phyloP scores from a whole-genome alignment of 2,797 vertebrate genomes.

The Helostoma temminkii region DNA sequence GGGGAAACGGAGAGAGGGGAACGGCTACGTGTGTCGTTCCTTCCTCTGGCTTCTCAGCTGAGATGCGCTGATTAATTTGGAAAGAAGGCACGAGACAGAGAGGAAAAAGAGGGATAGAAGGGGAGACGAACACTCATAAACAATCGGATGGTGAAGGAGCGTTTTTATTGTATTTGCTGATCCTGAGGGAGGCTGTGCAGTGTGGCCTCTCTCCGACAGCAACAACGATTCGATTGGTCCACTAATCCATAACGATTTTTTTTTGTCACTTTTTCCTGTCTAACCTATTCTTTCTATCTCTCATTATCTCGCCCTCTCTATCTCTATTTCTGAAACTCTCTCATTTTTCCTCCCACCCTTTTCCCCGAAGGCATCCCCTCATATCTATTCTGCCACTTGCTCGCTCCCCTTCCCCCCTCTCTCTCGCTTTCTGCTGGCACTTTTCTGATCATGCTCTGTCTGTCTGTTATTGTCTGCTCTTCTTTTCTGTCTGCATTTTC shows the following conservation, averaged over 20 bases:
- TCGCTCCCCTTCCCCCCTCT: neutral
- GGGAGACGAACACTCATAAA: constrained; percentile 17
- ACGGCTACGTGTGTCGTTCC: constrained; percentile 25
- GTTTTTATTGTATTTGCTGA: constrained; percentile 10
- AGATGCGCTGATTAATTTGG: constrained; percentile 67
- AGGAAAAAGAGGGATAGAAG: constrained; percentile 2
- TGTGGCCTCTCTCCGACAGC: constrained; percentile 48
- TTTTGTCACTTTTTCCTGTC: constrained; percentile 20
- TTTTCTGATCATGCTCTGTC: too few species aligned
- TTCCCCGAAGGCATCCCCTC: neutral
- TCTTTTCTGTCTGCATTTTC: too few species aligned
- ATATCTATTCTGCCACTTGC: neutral
- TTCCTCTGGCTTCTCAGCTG: constrained; percentile 46
- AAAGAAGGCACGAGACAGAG: constrained; percentile 24
- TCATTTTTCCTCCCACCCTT: constrained; percentile 2
- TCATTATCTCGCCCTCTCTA: constrained; percentile 2
- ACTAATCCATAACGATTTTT: constrained; percentile 53
- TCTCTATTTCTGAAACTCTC: neutral
- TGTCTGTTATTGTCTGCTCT: too few species aligned
- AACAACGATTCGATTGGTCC: constrained; percentile 44
- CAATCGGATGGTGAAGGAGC: constrained; percentile 7
- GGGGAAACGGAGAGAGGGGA: neutral
- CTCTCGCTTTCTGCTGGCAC: too few species aligned
- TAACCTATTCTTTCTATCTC: neutral
- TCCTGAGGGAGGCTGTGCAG: constrained; percentile 21